Evolutionary conservation across 1,140 invertebrate species (phyloP).

Genomic region (Hestina assimilis): DNA sequence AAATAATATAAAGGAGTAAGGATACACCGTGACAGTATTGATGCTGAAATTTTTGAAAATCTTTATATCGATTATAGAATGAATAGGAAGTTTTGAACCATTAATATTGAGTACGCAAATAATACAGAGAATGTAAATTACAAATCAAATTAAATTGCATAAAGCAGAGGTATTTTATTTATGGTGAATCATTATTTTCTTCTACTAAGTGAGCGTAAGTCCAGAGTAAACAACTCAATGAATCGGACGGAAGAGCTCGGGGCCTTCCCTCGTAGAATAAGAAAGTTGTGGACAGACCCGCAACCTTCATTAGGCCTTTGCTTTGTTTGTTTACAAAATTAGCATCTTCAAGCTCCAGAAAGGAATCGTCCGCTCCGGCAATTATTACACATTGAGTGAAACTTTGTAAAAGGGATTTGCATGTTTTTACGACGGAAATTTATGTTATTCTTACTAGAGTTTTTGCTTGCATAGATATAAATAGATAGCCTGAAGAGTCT

Average conservation of each 20-base stretch:
- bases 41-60: no score
- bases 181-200: constrained; percentile 45
- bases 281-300: constrained; percentile 65
- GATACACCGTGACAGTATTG: no score
- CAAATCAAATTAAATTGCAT: background rate
- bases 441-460: constrained; percentile 10
- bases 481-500: no score
- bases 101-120: no score
- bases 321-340: constrained; percentile 74
- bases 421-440: constrained; percentile 32
- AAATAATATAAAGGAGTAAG: no score
- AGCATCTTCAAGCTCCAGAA: constrained; percentile 65
- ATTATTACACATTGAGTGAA: constrained; percentile 60
- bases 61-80: no score
- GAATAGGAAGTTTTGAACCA: no score
- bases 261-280: constrained; percentile 61
- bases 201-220: constrained; percentile 50
- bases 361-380: constrained; percentile 48
- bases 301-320: constrained; percentile 71
- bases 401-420: constrained; percentile 41
- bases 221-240: constrained; percentile 71
- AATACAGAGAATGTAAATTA: no score
- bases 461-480: constrained; percentile 11
- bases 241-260: constrained; percentile 65
- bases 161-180: constrained; percentile 7